A percentile compares a stretch with the other conserved stretches of the same genome.
These are phyloP conservation scores for Sparidentex hasta DNA, from an alignment of 2,797 vertebrate species.

Conservation along the genomic window DNA sequence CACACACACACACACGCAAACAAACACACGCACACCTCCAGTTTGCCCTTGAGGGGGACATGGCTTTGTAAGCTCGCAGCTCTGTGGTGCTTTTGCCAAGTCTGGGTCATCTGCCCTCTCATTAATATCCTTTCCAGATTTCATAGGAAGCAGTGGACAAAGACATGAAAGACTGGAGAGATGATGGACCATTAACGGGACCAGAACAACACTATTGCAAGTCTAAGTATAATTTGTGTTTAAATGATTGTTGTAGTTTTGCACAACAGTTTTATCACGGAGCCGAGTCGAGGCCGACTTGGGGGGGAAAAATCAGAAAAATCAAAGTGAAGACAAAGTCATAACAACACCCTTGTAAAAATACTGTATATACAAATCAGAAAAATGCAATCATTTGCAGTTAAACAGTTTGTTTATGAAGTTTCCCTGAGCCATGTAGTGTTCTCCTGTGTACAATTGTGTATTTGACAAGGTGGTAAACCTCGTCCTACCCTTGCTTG, in stretches of 20 bases:
- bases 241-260: background rate
- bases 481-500: no score
- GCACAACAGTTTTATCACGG: background rate
- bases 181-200: background rate
- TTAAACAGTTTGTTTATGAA: no score
- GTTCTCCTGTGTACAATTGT: no score
- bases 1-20: slow-evolving; percentile 14
- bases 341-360: no score
- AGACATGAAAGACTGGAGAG: background rate
- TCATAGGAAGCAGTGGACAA: background rate
- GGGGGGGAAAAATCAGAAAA: no score
- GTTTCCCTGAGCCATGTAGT: no score
- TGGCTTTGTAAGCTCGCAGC: background rate
- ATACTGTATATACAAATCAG: no score
- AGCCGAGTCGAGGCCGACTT: background rate
- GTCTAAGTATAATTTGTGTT: background rate
- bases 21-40: slow-evolving; percentile 10
- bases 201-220: background rate
- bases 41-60: slow-evolving; percentile 24
- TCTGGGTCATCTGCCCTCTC: slow-evolving; percentile 16
- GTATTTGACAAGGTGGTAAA: no score
- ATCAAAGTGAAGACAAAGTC: no score
- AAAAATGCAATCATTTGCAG: no score
- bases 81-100: background rate
- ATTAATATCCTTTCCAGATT: slow-evolving; percentile 12